Conservation (phyloP, 2,797 vertebrate genomes). For the Sebastes iracundus region DNA sequence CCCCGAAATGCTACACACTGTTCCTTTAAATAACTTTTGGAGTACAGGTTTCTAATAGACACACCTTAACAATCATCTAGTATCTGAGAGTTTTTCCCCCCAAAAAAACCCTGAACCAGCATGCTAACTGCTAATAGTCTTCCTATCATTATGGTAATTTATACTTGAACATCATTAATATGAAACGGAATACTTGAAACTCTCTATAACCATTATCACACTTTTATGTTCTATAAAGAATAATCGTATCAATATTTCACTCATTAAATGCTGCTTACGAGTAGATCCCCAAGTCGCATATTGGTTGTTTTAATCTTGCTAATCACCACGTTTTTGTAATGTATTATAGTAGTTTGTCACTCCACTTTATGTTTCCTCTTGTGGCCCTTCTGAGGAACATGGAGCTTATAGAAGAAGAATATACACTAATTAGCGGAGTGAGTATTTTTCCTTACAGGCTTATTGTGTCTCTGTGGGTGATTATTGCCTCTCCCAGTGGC, state of each 20-base stretch:
- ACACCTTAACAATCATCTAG: no score
- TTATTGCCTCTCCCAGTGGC: conserved; percentile 58
- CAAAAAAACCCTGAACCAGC: background rate
- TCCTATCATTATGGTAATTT: background rate
- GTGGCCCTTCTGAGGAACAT: conserved; percentile 32
- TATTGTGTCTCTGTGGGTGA: conserved; percentile 60
- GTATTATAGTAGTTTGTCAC: background rate
- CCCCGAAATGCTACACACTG: no score
- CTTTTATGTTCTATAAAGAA: background rate
- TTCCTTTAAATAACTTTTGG: no score
- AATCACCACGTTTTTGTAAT: background rate
- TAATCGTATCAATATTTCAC: background rate
- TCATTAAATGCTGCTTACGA: background rate
- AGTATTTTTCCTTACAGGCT: conserved; percentile 56
- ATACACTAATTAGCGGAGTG: conserved; percentile 71
- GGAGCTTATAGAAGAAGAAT: conserved; percentile 51
- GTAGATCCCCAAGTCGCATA: background rate
- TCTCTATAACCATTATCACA: background rate
- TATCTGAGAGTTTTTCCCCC: no score
- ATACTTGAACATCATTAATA: background rate
- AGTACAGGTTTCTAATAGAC: no score
- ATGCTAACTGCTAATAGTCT: background rate
- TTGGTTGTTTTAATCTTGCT: background rate
- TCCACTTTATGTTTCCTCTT: conserved; percentile 24
- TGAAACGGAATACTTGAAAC: background rate